Percentiles rank a stretch among this genome's conserved stretches.
Evolutionary conservation across 2,888 invertebrate species (phyloP).

Genomic region (Drosophila kuntzei): DNA sequence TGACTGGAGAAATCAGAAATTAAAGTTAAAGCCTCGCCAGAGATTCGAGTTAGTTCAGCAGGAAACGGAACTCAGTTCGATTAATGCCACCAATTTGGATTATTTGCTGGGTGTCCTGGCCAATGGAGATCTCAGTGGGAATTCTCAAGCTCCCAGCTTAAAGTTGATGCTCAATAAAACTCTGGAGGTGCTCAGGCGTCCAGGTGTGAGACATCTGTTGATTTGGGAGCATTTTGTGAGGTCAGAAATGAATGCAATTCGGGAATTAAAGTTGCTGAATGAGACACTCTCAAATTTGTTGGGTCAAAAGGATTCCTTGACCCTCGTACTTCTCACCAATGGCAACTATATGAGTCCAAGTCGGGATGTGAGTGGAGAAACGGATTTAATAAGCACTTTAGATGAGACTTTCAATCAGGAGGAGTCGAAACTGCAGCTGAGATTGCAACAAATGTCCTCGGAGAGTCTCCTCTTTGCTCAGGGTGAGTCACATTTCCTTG

Average conservation of each 20-base stretch:
- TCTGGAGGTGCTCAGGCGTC: conserved; percentile 89
- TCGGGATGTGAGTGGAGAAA: conserved; percentile 58
- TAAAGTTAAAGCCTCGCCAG: conserved; percentile 29
- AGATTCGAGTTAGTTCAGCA: conserved; percentile 87
- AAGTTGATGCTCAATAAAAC: conserved; percentile 91
- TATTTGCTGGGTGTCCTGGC: conserved; percentile 92
- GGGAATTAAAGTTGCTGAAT: conserved; percentile 90
- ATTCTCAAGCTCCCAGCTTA: conserved; percentile 89
- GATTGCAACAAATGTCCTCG: conserved; percentile 50
- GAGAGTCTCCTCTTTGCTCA: conserved; percentile 68
- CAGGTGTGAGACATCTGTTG: conserved; percentile 89
- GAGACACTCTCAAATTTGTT: conserved; percentile 87
- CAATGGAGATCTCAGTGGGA: conserved; percentile 89
- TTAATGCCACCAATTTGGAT: conserved; percentile 88
- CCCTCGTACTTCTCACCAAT: conserved; percentile 60
- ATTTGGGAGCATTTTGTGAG: conserved; percentile 94
- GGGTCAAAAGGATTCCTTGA: conserved; percentile 40
- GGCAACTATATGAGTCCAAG: conserved; percentile 50
- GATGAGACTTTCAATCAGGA: conserved; percentile 25
- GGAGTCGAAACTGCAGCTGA: conserved; percentile 27
- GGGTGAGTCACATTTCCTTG: conserved; percentile 43
- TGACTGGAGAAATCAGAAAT: conserved; percentile 89
- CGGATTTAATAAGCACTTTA: conserved; percentile 28
- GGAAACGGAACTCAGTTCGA: conserved; percentile 87
- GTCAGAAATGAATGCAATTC: conserved; percentile 90